Conservation (phyloP, 1,140 invertebrate genomes). For the Mizuhopecten yessoensis region DNA sequence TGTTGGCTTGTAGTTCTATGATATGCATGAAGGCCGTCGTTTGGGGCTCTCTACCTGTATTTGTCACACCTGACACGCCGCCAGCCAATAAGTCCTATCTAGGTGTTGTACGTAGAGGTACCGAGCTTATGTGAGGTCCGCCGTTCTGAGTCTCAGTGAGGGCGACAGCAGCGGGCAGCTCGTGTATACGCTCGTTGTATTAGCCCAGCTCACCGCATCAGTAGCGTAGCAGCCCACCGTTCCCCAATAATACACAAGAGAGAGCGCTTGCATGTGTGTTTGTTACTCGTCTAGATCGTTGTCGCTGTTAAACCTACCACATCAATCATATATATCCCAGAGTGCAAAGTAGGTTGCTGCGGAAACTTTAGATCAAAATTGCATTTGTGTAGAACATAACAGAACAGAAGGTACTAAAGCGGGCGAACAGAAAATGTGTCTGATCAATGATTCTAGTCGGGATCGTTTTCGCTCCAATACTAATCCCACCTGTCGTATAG, state of each 20-base stretch:
- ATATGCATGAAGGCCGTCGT: background rate
- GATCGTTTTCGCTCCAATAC: background rate
- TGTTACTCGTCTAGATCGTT: slow-evolving; percentile 8
- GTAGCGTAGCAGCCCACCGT: background rate
- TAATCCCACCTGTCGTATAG: slow-evolving; percentile 10
- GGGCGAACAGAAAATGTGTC: background rate
- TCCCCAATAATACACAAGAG: background rate
- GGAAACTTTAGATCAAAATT: slow-evolving; percentile 10
- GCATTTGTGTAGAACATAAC: background rate
- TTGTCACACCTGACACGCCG: background rate
- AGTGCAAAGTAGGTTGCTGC: slow-evolving; percentile 26
- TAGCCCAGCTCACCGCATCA: background rate
- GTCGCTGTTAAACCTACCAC: background rate
- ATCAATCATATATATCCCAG: slow-evolving; percentile 2
- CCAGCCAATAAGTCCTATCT: background rate
- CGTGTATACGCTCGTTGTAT: background rate
- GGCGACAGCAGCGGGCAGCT: background rate
- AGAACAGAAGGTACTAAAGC: background rate
- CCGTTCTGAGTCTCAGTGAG: background rate
- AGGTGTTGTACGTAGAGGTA: slow-evolving; percentile 1
- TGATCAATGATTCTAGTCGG: too few species aligned
- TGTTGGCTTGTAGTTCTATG: slow-evolving; percentile 26
- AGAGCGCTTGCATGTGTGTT: background rate
- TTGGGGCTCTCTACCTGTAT: background rate
- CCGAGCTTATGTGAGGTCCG: background rate